Base-by-base conservation (phyloP, 1,140 invertebrate genomes). In the Mya arenaria region DNA sequence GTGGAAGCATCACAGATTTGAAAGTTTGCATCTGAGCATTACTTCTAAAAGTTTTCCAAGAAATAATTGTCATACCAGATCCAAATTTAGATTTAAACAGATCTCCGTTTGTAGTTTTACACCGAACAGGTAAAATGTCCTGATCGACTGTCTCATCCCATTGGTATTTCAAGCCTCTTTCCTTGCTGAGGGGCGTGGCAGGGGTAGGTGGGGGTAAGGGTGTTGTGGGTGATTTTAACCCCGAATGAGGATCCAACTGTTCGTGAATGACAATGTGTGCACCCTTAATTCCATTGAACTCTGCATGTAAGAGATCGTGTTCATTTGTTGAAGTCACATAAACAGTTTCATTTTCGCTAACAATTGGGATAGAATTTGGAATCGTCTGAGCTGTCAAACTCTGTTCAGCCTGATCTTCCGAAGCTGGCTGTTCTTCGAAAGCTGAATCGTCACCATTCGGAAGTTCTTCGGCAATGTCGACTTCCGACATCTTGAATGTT, bases 101-200 rank as follows among this genome's bases (percentile, higher is more conserved):
- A 91, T 98, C 97, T 13, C 97, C 97, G 88, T 96, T 97, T 25
- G 96, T 97, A 90, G 96, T 97, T 92, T 94, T 94, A 84, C 94
- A 95, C 48, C 95, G 91, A 5, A 98, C 95, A 25, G 97, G 97
- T 84, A 98, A 93, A 37, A 98, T 94, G 25, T 96, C 95, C 93
- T 96, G 95, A 91, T 95, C 96, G 1, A 97, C 96, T 4, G 96
- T 96, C 88, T 97, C 96, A 48, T 96, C 94, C 97, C 97, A 96
- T 92, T 94, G 90, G 78, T 93, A 93, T 69, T 85, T 89, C 55
- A 92, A 90, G 28, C 91, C 91, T 32, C 89, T 90, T 69, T 90
- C 89, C 63, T 87, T 87, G 72, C 91, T 91, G 3, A 90, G 82
- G 60, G 92, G 92, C 8, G 90, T 90, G 13, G 91, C 86, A 13